phyloP scores from a whole-genome alignment of 2,113 vertebrate species.

The Manacus vitellinus region DNA sequence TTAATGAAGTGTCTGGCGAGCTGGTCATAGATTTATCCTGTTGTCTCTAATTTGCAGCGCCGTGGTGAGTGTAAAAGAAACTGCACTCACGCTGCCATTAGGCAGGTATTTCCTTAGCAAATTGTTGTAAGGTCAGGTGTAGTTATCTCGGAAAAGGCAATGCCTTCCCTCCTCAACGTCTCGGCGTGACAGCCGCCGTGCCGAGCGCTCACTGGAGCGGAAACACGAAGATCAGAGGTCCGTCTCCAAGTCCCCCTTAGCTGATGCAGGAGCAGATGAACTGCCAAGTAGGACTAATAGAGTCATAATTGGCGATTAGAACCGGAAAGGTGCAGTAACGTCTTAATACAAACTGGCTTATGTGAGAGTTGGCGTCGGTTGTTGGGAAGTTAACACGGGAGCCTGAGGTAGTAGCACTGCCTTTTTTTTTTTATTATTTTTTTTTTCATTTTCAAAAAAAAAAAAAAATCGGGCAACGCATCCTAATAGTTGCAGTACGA shows the following conservation, averaged over 20 bases:
- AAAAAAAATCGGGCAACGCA: background rate
- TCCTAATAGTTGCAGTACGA: background rate
- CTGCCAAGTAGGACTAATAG: slow-evolving; percentile 96
- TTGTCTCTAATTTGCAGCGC: slow-evolving; percentile 82
- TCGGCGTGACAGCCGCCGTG: slow-evolving; percentile 82
- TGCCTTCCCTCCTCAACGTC: slow-evolving; percentile 73
- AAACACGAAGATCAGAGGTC: slow-evolving; percentile 87
- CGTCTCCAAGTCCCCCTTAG: slow-evolving; percentile 79
- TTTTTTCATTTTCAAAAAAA: background rate
- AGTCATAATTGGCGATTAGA: slow-evolving; percentile 99
- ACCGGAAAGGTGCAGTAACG: slow-evolving; percentile 80
- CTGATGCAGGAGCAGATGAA: slow-evolving; percentile 88
- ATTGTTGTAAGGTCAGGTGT: slow-evolving; percentile 89
- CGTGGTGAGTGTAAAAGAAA: slow-evolving; percentile 64
- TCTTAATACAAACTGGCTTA: slow-evolving; percentile 82
- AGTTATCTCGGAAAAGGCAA: slow-evolving; percentile 77
- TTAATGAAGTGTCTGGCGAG: slow-evolving; percentile 98
- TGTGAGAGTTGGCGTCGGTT: slow-evolving; percentile 72
- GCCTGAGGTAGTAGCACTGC: slow-evolving; percentile 8
- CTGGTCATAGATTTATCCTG: slow-evolving; percentile 87
- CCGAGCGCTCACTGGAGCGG: slow-evolving; percentile 78
- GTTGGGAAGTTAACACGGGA: slow-evolving; percentile 46
- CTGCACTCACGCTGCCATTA: slow-evolving; percentile 76
- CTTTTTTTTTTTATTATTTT: background rate
- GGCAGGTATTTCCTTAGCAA: slow-evolving; percentile 84